A percentile compares a stretch with the other conserved stretches of the same genome.
Evolutionary conservation across 2,888 invertebrate species (phyloP).

Genomic region (Phyllotreta cruciferae): DNA sequence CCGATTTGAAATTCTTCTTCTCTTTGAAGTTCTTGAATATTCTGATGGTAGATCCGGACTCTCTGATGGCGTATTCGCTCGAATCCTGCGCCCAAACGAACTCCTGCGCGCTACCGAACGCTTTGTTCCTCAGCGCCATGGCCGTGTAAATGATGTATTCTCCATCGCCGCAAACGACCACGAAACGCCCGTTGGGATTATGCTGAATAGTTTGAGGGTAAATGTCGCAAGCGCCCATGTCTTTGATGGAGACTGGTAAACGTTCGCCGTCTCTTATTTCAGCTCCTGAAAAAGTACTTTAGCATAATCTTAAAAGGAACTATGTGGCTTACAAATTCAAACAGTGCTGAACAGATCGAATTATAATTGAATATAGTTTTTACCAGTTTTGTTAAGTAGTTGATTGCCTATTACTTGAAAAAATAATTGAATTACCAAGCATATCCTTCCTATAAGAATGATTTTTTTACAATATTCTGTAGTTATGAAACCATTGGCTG

Average conservation of each 20-base stretch:
- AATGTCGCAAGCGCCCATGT: slow-evolving; percentile 99
- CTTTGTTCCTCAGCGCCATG: slow-evolving; percentile 98
- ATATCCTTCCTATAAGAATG: too few species aligned
- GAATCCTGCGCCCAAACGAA: slow-evolving; percentile 99
- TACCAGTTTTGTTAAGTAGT: too few species aligned
- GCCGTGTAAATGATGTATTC: slow-evolving; percentile 99
- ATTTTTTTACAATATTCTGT: too few species aligned
- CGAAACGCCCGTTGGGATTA: slow-evolving; percentile 94
- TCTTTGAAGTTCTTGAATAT: slow-evolving; percentile 99
- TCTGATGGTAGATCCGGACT: slow-evolving; percentile 88
- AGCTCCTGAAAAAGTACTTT: slow-evolving; percentile 51
- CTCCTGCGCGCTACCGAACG: slow-evolving; percentile 97
- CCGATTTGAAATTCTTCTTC: slow-evolving; percentile 93
- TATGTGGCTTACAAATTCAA: too few species aligned
- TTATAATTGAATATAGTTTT: too few species aligned
- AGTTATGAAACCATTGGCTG: too few species aligned
- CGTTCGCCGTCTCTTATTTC: slow-evolving; percentile 91
- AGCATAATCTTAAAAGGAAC: too few species aligned
- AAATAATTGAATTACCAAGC: too few species aligned
- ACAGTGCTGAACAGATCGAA: too few species aligned
- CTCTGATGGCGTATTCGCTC: slow-evolving; percentile 85
- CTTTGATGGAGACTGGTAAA: slow-evolving; percentile 93
- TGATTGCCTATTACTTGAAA: too few species aligned
- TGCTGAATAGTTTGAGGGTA: slow-evolving; percentile 98
- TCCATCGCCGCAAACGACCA: slow-evolving; percentile 98